A percentile compares a stretch with the other conserved stretches of the same genome.
Conservation (phyloP, 1,140 invertebrate species). For the Riptortus pedestris region DNA sequence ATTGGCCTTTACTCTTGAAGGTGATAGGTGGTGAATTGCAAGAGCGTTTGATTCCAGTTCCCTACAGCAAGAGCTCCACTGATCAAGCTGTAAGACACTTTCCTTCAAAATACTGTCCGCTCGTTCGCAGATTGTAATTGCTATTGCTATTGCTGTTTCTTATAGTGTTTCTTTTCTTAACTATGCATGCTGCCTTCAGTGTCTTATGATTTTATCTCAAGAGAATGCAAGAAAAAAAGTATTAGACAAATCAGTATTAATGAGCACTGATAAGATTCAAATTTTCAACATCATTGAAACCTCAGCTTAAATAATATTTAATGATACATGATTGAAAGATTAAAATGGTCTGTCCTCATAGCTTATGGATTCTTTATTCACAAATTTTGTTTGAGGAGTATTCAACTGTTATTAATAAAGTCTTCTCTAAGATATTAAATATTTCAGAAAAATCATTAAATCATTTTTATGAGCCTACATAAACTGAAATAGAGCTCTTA, state of each 20-base stretch:
- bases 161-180: conserved; percentile 29
- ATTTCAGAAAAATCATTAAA: too few relatives aligned
- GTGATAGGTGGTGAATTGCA: conserved; percentile 98
- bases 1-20: conserved; percentile 77
- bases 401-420: too few relatives aligned
- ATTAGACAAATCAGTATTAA: neutral
- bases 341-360: too few relatives aligned
- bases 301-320: too few relatives aligned
- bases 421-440: too few relatives aligned
- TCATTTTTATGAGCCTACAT: too few relatives aligned
- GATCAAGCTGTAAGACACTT: conserved; percentile 94
- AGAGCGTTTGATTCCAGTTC: conserved; percentile 97
- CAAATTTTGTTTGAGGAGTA: too few relatives aligned
- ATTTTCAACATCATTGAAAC: too few relatives aligned
- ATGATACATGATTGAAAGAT: too few relatives aligned
- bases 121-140: conserved; percentile 31
- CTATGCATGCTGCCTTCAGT: conserved; percentile 27
- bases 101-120: conserved; percentile 40
- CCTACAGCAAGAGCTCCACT: conserved; percentile 98
- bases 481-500: too few relatives aligned
- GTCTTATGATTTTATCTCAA: conserved; percentile 12
- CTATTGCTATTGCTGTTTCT: conserved; percentile 30
- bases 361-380: too few relatives aligned
- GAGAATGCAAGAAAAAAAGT: neutral
- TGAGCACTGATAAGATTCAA: too few relatives aligned